Evolutionary conservation across 2,888 invertebrate species (phyloP), one percentile per base, ranked within the genome.

Genomic region (Caenorhabditis angaria): DNA sequence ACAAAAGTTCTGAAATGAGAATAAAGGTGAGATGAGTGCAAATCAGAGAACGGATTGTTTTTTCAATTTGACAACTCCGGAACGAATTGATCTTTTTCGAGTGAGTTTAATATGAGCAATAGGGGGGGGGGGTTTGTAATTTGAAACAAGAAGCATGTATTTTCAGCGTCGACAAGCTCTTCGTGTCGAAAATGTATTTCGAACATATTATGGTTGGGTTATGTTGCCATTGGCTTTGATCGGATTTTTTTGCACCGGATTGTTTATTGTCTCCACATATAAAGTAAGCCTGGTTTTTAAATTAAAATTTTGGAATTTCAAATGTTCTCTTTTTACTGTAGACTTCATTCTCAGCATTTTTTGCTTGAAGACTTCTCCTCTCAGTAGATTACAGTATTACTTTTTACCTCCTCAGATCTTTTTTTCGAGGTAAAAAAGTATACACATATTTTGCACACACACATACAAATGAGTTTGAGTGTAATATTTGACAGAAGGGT

Each of bases 161-260:
- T 77, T 81, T 48, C 67, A 82, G 82, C 64, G 80, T 25, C 76
- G 81, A 24, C 81, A 77, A 65, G 71, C 78, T 1, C 70, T 81
- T 2, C 78, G 78, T 28, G 67, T 83, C 18, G 82, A 82, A 50
- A 70, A 78, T 73, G 81, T 83, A 51, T 82, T 78, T 68, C 78
- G 82, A 18, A 62, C 78, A 10, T 85, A 82, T 62, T 83, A 81
- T 58, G 86, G 86, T 22, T 84, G 81, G 82, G 57, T 85, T 55
- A 68, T 78, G 68, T 55, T 86, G 0, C 86, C 86, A 4, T 59
- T 87, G 55, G 83, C 82, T 6, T 48, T 78, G 6, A 47, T 78
- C 22, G 86, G 82, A 27, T 61, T 82, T 1, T 57, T 82, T 27
- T 66, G 83, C 24, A 80, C 84, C 8, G 61, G 70, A 2, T 53